These are phyloP conservation scores for Apostichopus japonicus DNA, from an alignment of 35 echinoderm and acorn worm genomes.

Conservation along the genomic window DNA sequence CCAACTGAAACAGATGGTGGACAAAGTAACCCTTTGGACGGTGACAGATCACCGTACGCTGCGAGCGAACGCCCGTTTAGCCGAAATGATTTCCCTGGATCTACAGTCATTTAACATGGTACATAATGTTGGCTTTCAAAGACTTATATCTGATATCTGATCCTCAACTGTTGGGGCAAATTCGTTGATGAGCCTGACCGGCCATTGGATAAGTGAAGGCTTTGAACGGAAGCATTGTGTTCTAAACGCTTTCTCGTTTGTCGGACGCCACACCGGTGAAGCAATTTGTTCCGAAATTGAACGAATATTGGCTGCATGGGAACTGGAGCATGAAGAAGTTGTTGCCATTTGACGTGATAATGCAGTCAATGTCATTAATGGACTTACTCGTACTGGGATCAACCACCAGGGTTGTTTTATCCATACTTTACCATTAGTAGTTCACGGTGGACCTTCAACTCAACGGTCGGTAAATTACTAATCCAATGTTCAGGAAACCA, in stretches of 20 bases:
- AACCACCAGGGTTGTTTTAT: too few relatives aligned
- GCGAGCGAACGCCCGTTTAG: background rate
- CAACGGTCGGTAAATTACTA: too few relatives aligned
- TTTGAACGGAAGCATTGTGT: background rate
- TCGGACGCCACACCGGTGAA: slow-evolving; percentile 6
- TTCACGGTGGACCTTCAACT: too few relatives aligned
- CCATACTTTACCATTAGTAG: too few relatives aligned
- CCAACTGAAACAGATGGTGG: background rate
- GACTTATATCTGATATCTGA: background rate
- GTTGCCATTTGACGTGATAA: background rate
- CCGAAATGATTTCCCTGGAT: background rate
- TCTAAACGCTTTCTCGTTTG: background rate
- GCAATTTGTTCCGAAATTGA: background rate
- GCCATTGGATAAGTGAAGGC: background rate
- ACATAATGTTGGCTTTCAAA: background rate
- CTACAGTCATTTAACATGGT: background rate
- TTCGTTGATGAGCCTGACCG: background rate
- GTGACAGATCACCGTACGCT: background rate
- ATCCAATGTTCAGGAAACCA: too few relatives aligned
- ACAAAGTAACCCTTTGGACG: background rate
- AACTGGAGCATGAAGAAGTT: background rate
- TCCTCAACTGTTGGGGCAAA: background rate
- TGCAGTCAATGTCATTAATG: background rate
- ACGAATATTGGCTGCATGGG: background rate
- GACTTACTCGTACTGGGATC: too few relatives aligned